phyloP scores from a whole-genome alignment of 2,113 vertebrate genomes.

The Menidia beryllina region DNA sequence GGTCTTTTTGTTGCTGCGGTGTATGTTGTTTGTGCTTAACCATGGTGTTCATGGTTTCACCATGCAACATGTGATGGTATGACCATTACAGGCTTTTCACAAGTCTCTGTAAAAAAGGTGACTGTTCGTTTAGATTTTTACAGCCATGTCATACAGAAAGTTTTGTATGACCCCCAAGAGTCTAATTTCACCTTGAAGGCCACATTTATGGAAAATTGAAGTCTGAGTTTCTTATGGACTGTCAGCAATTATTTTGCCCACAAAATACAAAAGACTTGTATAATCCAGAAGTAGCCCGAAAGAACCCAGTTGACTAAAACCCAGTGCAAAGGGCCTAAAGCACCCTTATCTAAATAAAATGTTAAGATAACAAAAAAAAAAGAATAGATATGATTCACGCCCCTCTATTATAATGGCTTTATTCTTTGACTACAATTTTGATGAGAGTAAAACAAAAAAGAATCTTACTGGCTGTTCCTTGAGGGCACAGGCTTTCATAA shows the following conservation, averaged over 20 bases:
- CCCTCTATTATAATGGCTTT: constrained; percentile 41
- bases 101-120: neutral
- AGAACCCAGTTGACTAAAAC: too few relatives aligned
- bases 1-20: neutral
- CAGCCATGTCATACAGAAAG: neutral
- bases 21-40: neutral
- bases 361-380: too few relatives aligned
- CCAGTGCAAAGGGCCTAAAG: too few relatives aligned
- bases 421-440: constrained; percentile 59
- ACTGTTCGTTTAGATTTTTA: neutral
- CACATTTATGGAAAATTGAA: neutral
- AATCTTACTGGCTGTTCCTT: constrained; percentile 22
- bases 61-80: neutral
- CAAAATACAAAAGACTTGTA: neutral
- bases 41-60: neutral
- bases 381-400: too few relatives aligned
- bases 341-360: too few relatives aligned
- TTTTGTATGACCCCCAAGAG: too few relatives aligned
- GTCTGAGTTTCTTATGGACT: neutral
- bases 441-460: neutral
- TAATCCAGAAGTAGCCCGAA: neutral
- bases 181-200: neutral
- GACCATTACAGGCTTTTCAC: neutral
- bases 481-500: constrained; percentile 52
- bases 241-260: neutral